Percentiles rank a stretch among this genome's conserved stretches.
Conservation (phyloP, 2,113 vertebrate species). For the Cynoglossus semilaevis region DNA sequence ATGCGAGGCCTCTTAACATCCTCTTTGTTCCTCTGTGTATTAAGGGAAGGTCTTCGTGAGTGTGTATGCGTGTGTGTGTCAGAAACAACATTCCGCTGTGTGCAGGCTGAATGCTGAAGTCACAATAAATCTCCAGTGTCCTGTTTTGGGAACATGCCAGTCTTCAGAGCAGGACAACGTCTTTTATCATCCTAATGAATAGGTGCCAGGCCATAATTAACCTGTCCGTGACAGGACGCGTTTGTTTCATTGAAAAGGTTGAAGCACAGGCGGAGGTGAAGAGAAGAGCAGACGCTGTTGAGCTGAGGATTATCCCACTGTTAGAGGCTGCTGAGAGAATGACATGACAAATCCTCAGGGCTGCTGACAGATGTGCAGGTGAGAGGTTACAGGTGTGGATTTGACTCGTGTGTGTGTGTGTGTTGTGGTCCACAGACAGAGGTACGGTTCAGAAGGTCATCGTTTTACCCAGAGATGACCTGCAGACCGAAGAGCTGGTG, state of each 20-base stretch:
- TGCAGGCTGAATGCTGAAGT: conserved; percentile 39
- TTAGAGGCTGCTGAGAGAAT: conserved; percentile 37
- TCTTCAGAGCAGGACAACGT: conserved; percentile 9
- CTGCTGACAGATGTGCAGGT: conserved; percentile 24
- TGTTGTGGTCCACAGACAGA: conserved; percentile 78
- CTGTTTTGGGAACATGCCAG: conserved; percentile 30
- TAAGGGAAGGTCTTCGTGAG: neutral
- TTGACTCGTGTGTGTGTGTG: conserved; percentile 34
- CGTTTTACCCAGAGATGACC: conserved; percentile 92
- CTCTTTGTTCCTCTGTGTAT: conserved; percentile 43
- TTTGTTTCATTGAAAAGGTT: conserved; percentile 32
- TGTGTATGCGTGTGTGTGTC: conserved; percentile 22
- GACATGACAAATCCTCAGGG: conserved; percentile 25
- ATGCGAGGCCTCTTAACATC: conserved; percentile 14
- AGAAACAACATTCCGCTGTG: conserved; percentile 29
- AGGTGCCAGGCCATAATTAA: conserved; percentile 22
- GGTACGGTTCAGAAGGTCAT: conserved; percentile 98
- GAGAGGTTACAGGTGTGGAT: conserved; percentile 31
- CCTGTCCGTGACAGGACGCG: conserved; percentile 16
- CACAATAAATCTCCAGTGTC: conserved; percentile 65
- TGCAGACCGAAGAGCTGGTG: conserved; percentile 93
- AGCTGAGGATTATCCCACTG: conserved; percentile 43
- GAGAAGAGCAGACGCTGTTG: conserved; percentile 33
- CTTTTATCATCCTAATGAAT: conserved; percentile 31
- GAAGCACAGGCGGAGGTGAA: conserved; percentile 24